Evolutionary conservation across 2,888 invertebrate genomes (phyloP).

Genomic region (Drosophila anceps): DNA sequence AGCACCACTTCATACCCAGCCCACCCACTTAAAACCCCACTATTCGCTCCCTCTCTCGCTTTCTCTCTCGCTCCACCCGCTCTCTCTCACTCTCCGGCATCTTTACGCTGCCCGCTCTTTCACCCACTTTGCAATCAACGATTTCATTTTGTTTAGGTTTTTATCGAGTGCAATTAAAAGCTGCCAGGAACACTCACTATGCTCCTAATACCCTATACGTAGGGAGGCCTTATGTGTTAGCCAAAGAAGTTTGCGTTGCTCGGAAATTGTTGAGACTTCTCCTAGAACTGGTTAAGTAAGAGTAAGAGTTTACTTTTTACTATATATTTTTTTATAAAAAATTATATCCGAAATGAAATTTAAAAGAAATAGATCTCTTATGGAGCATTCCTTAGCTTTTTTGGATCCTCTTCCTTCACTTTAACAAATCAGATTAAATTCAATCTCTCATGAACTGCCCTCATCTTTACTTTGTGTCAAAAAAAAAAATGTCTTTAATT

Average conservation of each 20-base stretch:
- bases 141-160: slow-evolving; percentile 47
- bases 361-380: no score
- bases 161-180: slow-evolving; percentile 59
- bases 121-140: slow-evolving; percentile 52
- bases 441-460: no score
- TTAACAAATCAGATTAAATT: no score
- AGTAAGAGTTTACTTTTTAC: no score
- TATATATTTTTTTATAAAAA: no score
- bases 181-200: slow-evolving; percentile 29
- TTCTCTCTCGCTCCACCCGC: not conserved
- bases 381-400: no score
- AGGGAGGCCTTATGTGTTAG: not conserved
- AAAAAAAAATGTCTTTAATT: no score
- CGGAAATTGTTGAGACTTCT: not conserved
- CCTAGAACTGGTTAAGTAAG: not conserved
- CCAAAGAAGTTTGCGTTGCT: not conserved
- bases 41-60: not conserved
- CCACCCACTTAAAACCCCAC: not conserved
- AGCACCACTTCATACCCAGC: slow-evolving; percentile 1
- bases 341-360: no score
- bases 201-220: not conserved
- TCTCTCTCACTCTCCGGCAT: not conserved
- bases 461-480: no score
- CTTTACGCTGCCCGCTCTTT: not conserved
- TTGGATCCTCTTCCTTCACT: no score